Conservation (phyloP, 2,888 invertebrate species). For the Synergus umbraculus region DNA sequence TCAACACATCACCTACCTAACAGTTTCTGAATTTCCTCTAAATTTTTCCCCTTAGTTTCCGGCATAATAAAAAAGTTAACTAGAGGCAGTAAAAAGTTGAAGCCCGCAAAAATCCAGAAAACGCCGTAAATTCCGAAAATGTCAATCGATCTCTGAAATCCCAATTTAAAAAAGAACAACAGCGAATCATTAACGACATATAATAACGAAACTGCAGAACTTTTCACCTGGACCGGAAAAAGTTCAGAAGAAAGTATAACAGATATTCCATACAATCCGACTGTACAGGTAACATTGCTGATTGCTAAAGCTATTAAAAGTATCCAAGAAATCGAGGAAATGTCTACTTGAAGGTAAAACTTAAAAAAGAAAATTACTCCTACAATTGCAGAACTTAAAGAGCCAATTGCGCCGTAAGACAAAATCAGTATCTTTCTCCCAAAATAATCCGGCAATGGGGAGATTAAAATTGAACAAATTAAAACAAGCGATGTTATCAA, state of each 20-base stretch:
- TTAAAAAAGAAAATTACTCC: background rate
- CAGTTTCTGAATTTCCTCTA: background rate
- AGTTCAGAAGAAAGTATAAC: background rate
- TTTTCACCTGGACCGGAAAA: background rate
- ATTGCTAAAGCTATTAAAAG: background rate
- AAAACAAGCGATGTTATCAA: background rate
- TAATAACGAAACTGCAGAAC: background rate
- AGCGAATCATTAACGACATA: background rate
- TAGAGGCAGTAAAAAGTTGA: background rate
- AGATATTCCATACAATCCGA: background rate
- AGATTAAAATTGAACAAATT: background rate
- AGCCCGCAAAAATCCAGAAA: background rate
- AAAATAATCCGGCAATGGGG: background rate
- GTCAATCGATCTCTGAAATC: background rate
- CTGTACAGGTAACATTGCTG: background rate
- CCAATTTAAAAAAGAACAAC: background rate
- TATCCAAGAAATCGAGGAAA: constrained; percentile 1
- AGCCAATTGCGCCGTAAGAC: background rate
- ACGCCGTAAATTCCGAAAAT: background rate
- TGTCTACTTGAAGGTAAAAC: background rate
- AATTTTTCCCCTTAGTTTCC: too few species aligned
- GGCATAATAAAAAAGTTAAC: background rate
- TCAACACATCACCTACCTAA: background rate
- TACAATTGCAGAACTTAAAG: background rate
- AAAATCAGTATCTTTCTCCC: constrained; percentile 1